Conservation (phyloP, 2,888 invertebrate genomes). For the Chrysomela aeneicollis region DNA sequence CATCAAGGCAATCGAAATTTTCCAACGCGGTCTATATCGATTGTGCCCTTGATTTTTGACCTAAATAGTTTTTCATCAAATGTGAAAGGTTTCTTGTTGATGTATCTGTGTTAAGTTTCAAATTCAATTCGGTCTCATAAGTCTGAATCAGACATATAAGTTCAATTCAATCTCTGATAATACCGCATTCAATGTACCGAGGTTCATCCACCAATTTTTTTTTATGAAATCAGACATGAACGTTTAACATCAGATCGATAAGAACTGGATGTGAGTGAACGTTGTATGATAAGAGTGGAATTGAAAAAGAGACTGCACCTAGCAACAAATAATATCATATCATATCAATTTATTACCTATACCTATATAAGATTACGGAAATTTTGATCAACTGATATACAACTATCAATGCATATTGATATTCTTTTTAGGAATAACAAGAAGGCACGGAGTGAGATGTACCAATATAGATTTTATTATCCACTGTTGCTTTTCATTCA, state of each 20-base stretch:
- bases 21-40: too few relatives aligned
- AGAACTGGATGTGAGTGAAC: neutral
- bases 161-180: neutral
- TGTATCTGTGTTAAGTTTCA: constrained; percentile 1
- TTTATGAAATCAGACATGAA: constrained; percentile 18
- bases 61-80: too few relatives aligned
- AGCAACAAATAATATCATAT: constrained; percentile 53
- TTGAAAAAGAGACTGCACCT: constrained; percentile 47
- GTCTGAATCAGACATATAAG: neutral
- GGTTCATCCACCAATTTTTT: too few relatives aligned
- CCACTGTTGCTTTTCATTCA: neutral
- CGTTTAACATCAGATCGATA: neutral
- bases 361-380: neutral
- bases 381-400: constrained; percentile 2
- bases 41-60: too few relatives aligned
- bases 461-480: too few relatives aligned
- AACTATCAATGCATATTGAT: too few relatives aligned
- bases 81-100: neutral
- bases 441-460: neutral
- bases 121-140: neutral
- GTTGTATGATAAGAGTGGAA: constrained; percentile 23
- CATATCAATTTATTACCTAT: constrained; percentile 55
- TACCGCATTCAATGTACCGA: too few relatives aligned
- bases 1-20: too few relatives aligned
- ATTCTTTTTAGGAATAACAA: neutral